These are phyloP conservation scores for Aptenodytes patagonicus DNA, from an alignment of 2,113 vertebrate genomes.

Conservation along the genomic window DNA sequence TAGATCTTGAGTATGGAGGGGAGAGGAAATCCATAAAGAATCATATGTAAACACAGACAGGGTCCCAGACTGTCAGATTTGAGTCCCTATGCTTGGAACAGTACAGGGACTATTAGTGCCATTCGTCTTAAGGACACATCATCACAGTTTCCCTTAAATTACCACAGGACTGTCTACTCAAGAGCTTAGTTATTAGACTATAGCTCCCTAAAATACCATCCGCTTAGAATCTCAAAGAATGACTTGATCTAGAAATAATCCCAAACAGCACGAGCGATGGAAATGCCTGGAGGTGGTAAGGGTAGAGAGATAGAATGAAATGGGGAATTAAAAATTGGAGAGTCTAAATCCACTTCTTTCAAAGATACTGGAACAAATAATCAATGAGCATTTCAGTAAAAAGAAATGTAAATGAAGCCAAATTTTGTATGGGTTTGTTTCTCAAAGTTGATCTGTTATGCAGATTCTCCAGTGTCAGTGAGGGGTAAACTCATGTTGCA, in stretches of 20 bases:
- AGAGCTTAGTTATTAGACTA: neutral
- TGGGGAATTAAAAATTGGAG: neutral
- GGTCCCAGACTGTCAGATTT: neutral
- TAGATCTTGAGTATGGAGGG: neutral
- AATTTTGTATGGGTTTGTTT: neutral
- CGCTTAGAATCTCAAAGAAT: neutral
- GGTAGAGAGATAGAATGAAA: neutral
- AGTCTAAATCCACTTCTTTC: neutral
- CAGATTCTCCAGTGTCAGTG: neutral
- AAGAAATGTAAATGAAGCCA: neutral
- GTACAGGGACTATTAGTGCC: neutral
- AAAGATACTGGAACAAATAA: neutral
- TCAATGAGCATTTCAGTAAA: neutral
- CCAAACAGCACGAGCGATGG: neutral
- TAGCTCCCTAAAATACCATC: neutral
- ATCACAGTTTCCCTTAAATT: neutral
- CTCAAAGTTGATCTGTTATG: neutral
- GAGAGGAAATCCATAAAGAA: neutral
- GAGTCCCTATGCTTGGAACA: neutral
- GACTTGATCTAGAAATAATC: neutral
- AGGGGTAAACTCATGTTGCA: neutral
- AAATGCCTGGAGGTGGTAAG: neutral
- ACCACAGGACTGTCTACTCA: neutral
- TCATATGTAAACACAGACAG: neutral
- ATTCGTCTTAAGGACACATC: neutral